Percentiles rank a stretch among this genome's conserved stretches.
phyloP scores from a whole-genome alignment of 2,113 vertebrate species.

The Microtus oregoni region DNA sequence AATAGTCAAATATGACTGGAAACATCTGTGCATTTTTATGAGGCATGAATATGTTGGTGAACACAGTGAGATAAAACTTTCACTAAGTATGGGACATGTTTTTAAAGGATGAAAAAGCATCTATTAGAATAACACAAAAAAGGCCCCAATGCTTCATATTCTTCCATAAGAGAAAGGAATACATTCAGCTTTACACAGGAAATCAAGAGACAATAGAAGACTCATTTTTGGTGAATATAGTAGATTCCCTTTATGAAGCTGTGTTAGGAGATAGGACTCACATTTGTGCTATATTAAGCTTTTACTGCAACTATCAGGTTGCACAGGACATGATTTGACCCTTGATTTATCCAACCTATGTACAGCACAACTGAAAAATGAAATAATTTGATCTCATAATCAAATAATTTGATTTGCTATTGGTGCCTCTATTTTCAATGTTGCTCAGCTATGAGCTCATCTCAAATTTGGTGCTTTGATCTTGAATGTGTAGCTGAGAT shows the following conservation, averaged over 20 bases:
- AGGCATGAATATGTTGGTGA: neutral
- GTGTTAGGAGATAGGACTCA: conserved; percentile 61
- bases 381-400: conserved; percentile 43
- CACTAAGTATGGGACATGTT: conserved; percentile 32
- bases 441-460: neutral
- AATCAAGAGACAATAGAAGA: conserved; percentile 54
- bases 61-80: conserved; percentile 32
- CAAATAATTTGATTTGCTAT: neutral
- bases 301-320: conserved; percentile 63
- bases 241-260: conserved; percentile 61
- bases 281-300: conserved; percentile 62
- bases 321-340: conserved; percentile 79
- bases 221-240: conserved; percentile 32
- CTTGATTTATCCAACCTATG: conserved; percentile 79
- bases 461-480: neutral
- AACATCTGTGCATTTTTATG: neutral
- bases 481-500: neutral
- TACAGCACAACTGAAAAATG: conserved; percentile 41
- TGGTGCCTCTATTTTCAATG: neutral
- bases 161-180: conserved; percentile 38
- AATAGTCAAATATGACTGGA: conserved; percentile 26
- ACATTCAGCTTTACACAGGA: conserved; percentile 54
- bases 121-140: conserved; percentile 53
- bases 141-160: conserved; percentile 36
- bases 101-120: conserved; percentile 63